Evolutionary conservation across 2,888 invertebrate genomes (phyloP), one percentile per base, ranked within the genome.

Genomic region (Heliconius ismenius): DNA sequence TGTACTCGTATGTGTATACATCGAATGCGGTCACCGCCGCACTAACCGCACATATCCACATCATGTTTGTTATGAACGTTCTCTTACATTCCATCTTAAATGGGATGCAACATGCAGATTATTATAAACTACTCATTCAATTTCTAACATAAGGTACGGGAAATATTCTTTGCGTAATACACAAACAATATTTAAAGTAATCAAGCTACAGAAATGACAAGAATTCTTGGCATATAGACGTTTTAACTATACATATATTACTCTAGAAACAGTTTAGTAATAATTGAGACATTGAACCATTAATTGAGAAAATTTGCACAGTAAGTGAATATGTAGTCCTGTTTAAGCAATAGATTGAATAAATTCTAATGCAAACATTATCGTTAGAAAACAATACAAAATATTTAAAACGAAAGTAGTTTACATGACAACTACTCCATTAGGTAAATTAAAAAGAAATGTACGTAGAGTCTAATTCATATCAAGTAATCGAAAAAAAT

Each of bases 361-460:
- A 74, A 39, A 63, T 18, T 43, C 18, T 43, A 74, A 62, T 62
- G 43, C 15, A 43, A 43, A 43, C 2, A 43, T 43, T 43, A 43
- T 6, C 43, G 43, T 43, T 43, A 6, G 43, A 43, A 15, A 43
- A 43, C 15, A 74, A 73, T 63, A 21, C 21, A 65, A 58, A 65
- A 62, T 69, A 74, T 49, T 73, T 54, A 64, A 18, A 67, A 79
- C 77, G 65, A 77, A 77, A 74, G 62, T 79, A 77, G 80, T 82
- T 82, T 79, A 79, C 79, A 81, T 77, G 79, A 78, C 74, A 76
- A 54, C 54, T 32, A 54, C 76, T 81, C 82, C 83, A 83, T 83
- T 83, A 83, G 74, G 79, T 79, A 82, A 83, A 83, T 83, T 83
- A 81, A 82, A 82, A 79, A 80, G 72, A 78, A 80, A 81, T 81